phyloP scores from a whole-genome alignment of 2,797 vertebrate species.

The Rhinophrynus dorsalis region DNA sequence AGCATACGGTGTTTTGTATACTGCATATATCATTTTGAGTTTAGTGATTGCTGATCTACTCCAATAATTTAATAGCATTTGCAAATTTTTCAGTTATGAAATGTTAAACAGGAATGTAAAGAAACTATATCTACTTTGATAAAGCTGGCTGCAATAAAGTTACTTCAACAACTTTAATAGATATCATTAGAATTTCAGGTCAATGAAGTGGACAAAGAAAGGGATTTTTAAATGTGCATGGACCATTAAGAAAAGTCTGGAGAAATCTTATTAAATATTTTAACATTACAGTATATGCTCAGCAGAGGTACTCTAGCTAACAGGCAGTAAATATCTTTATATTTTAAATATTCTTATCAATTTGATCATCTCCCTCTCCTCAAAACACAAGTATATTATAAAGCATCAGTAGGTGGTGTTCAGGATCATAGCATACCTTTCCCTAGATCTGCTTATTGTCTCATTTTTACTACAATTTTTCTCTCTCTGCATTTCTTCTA shows the following conservation, averaged over 20 bases:
- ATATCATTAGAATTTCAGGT: conserved; percentile 40
- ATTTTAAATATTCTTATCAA: neutral
- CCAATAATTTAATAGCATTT: conserved; percentile 28
- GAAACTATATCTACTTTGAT: conserved; percentile 20
- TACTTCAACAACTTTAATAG: conserved; percentile 34
- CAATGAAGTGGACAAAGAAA: conserved; percentile 43
- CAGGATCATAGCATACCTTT: neutral
- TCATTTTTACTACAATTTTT: neutral
- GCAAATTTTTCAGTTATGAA: conserved; percentile 13
- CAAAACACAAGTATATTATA: neutral
- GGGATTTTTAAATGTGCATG: conserved; percentile 37
- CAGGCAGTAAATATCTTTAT: conserved; percentile 24
- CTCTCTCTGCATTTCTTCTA: neutral
- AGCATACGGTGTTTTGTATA: too few relatives aligned
- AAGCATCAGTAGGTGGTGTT: neutral
- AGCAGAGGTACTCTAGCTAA: conserved; percentile 24
- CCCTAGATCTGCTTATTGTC: neutral
- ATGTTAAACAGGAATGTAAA: conserved; percentile 25
- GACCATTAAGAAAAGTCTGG: conserved; percentile 39
- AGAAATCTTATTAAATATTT: conserved; percentile 44
- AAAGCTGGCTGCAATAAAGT: conserved; percentile 30
- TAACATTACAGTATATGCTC: conserved; percentile 37
- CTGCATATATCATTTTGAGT: too few relatives aligned
- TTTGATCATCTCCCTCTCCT: conserved; percentile 11
- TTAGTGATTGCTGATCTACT: neutral